phyloP scores from a whole-genome alignment of 1,140 invertebrate genomes.

The Stegodyphus mimosarum region DNA sequence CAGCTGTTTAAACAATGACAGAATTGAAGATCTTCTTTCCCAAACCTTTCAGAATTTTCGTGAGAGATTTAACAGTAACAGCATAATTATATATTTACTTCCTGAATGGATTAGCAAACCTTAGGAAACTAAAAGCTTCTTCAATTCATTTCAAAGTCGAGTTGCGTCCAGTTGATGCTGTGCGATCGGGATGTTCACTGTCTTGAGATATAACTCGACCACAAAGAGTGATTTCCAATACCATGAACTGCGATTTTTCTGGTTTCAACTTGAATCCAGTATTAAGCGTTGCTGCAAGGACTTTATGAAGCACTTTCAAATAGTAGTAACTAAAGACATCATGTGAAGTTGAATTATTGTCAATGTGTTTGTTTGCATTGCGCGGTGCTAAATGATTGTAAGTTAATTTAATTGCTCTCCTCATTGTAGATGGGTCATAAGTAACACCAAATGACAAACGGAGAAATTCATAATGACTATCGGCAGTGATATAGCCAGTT shows the following conservation, averaged over 20 bases:
- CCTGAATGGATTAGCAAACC: constrained; percentile 1
- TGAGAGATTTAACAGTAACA: background rate
- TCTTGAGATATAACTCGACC: constrained; percentile 1
- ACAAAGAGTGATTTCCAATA: background rate
- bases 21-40: background rate
- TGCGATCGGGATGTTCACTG: background rate
- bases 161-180: constrained; percentile 5
- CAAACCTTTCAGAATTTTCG: background rate
- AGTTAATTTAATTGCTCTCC: constrained; percentile 3
- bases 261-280: background rate
- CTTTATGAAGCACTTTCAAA: background rate
- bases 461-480: background rate
- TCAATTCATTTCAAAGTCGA: constrained; percentile 7
- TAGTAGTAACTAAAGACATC: background rate
- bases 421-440: background rate
- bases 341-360: too few relatives aligned
- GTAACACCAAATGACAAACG: background rate
- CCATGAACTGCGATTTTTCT: background rate
- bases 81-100: constrained; percentile 3
- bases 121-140: background rate
- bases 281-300: background rate
- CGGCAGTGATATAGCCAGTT: background rate
- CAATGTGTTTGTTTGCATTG: background rate
- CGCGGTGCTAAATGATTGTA: background rate
- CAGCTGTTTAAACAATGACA: background rate